Percentiles rank a stretch among this genome's conserved stretches.
These are phyloP conservation scores for Theodoxus fluviatilis DNA, from an alignment of 2,888 invertebrate genomes.

Conservation along the genomic window DNA sequence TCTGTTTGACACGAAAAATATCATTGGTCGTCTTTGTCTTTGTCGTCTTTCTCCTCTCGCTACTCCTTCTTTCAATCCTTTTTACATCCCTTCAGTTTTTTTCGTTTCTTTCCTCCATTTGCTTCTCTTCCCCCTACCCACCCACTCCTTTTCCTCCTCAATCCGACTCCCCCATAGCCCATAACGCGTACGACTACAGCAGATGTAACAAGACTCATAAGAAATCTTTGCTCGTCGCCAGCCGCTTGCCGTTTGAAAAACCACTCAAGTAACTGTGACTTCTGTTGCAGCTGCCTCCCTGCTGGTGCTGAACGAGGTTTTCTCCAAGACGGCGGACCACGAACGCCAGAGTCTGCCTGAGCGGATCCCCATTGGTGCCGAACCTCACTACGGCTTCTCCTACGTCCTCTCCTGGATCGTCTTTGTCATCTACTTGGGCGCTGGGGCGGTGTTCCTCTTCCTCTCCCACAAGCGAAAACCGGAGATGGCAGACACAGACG, in stretches of 20 bases:
- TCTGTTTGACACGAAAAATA: background rate
- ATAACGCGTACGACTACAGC: no score
- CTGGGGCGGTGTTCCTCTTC: constrained; percentile 79
- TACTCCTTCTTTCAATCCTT: no score
- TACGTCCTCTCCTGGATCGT: constrained; percentile 75
- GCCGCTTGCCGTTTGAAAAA: no score
- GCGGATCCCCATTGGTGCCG: constrained; percentile 75
- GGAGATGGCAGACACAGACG: constrained; percentile 81
- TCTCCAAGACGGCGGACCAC: constrained; percentile 77
- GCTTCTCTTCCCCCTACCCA: background rate
- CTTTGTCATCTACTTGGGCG: constrained; percentile 74
- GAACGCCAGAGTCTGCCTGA: constrained; percentile 74
- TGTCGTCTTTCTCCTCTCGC: background rate
- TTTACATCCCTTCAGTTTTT: background rate
- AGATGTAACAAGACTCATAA: no score
- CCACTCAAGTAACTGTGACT: no score
- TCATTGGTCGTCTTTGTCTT: background rate
- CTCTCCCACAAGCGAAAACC: constrained; percentile 86
- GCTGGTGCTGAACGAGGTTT: constrained; percentile 83
- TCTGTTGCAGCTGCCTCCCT: constrained; percentile 75
- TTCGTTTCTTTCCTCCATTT: background rate
- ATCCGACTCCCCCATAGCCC: no score
- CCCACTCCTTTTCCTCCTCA: no score
- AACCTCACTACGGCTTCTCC: constrained; percentile 73
- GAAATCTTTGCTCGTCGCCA: no score